phyloP scores from a whole-genome alignment of 2,797 vertebrate genomes.

The Melanotaenia maccullochi region DNA sequence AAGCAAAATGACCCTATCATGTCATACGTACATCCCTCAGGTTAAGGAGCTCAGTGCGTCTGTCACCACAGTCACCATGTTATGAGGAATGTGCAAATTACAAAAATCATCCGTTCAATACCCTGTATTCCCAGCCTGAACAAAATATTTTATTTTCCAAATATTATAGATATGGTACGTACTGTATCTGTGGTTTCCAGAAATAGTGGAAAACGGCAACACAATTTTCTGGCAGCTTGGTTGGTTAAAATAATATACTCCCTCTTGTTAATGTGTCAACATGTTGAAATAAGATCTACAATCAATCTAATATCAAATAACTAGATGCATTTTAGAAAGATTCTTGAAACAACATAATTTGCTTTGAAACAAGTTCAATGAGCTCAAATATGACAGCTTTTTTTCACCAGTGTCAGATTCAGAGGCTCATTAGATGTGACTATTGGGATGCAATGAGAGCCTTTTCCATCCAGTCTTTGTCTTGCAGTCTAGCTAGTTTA shows the following conservation, averaged over 20 bases:
- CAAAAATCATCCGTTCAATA: too few relatives aligned
- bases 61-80: too few relatives aligned
- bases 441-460: background rate
- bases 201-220: background rate
- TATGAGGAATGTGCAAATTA: too few relatives aligned
- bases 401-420: background rate
- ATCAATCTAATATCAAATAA: background rate
- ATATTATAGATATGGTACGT: too few relatives aligned
- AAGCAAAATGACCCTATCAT: too few relatives aligned
- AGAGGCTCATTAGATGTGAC: conserved; percentile 21
- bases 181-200: background rate
- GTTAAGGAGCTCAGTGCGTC: too few relatives aligned
- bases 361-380: background rate
- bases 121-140: too few relatives aligned
- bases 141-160: background rate
- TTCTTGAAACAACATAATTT: conserved; percentile 13
- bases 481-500: conserved; percentile 3
- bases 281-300: background rate
- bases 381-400: background rate
- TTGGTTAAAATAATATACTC: background rate
- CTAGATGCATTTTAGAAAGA: background rate
- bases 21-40: too few relatives aligned
- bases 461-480: background rate
- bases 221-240: too few relatives aligned
- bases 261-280: background rate